These are phyloP conservation scores for Xylota sylvarum DNA, from an alignment of 2,888 invertebrate species.

Conservation along the genomic window DNA sequence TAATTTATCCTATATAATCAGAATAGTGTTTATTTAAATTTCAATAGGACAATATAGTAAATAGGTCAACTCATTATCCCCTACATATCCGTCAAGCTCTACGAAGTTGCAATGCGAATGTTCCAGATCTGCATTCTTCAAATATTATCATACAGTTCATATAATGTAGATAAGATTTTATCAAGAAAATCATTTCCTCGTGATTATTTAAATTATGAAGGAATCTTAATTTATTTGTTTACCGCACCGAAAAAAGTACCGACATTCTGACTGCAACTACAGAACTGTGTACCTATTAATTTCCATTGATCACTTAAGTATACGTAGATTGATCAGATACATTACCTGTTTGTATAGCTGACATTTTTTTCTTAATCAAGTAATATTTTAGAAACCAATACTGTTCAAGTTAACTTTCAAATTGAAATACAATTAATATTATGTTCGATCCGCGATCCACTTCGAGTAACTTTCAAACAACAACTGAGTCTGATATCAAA, in stretches of 20 bases:
- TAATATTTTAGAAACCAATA: neutral
- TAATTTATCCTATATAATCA: too few relatives aligned
- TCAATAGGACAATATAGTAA: too few relatives aligned
- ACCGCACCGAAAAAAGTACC: neutral
- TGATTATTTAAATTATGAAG: neutral
- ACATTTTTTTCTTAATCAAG: constrained; percentile 17
- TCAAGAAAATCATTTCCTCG: neutral
- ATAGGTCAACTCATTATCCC: neutral
- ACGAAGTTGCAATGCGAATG: neutral
- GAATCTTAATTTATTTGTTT: neutral
- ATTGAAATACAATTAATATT: neutral
- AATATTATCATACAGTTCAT: constrained; percentile 1
- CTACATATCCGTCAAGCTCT: neutral
- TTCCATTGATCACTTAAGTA: neutral
- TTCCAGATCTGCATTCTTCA: neutral
- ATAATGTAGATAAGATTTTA: neutral
- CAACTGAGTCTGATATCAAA: constrained; percentile 31
- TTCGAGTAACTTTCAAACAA: neutral
- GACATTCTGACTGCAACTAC: neutral
- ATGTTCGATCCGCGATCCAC: neutral
- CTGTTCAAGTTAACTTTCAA: neutral
- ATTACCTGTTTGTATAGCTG: constrained; percentile 60
- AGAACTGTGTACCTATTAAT: neutral
- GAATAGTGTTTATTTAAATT: too few relatives aligned
- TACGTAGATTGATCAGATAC: neutral